These are phyloP conservation scores for Mactra quadrangularis DNA, from an alignment of 1,140 invertebrate genomes.

Conservation along the genomic window DNA sequence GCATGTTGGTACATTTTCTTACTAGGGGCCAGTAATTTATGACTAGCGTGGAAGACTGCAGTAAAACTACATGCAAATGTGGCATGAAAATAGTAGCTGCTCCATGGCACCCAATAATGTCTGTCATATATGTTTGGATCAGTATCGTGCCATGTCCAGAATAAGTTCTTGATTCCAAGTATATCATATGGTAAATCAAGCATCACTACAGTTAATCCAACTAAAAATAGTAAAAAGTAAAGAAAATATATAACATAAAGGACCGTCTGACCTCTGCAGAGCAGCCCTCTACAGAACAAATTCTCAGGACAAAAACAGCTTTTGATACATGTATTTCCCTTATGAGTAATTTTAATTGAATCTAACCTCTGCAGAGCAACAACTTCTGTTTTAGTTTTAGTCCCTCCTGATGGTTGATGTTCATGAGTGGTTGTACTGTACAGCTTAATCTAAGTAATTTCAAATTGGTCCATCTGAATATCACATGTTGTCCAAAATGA, in stretches of 20 bases:
- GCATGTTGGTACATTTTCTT: slow-evolving; percentile 71
- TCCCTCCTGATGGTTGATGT: no score
- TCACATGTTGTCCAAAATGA: no score
- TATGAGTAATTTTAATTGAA: no score
- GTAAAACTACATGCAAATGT: slow-evolving; percentile 90
- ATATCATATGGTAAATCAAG: slow-evolving; percentile 93
- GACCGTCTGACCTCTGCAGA: no score
- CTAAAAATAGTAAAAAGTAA: slow-evolving; percentile 79
- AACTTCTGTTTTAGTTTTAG: no score
- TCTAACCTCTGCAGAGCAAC: no score
- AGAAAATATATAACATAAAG: not conserved
- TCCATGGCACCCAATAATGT: slow-evolving; percentile 91
- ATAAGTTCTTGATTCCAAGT: slow-evolving; percentile 90
- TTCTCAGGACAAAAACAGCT: no score
- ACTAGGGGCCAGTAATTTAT: slow-evolving; percentile 85
- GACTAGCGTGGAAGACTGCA: slow-evolving; percentile 87
- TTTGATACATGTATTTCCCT: no score
- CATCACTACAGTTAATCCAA: slow-evolving; percentile 89
- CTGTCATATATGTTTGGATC: slow-evolving; percentile 92
- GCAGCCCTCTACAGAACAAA: no score
- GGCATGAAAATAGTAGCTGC: slow-evolving; percentile 92
- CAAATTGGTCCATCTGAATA: no score
- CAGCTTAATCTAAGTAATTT: no score
- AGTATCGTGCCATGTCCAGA: slow-evolving; percentile 94
- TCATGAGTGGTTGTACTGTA: no score